Conservation (phyloP, 2,888 invertebrate species). For the Amaurobius ferox region DNA sequence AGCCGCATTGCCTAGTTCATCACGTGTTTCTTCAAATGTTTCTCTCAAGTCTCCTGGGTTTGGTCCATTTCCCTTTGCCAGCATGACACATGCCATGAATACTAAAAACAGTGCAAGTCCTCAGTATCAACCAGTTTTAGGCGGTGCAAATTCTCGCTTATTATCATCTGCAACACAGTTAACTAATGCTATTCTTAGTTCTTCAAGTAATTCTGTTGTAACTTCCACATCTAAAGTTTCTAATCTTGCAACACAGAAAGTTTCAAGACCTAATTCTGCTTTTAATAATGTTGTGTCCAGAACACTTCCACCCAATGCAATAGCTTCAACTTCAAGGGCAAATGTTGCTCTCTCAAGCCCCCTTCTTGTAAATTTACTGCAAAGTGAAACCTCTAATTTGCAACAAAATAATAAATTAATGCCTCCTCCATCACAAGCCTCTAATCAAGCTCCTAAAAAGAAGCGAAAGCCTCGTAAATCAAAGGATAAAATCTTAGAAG, state of each 20-base stretch:
- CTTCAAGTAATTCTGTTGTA: conserved; percentile 71
- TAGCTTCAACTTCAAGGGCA: conserved; percentile 75
- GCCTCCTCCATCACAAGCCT: conserved; percentile 68
- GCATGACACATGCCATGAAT: conserved; percentile 91
- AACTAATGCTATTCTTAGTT: conserved; percentile 62
- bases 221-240: conserved; percentile 72
- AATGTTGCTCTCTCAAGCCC: conserved; percentile 90
- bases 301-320: conserved; percentile 51
- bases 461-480: conserved; percentile 73
- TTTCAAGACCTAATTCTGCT: conserved; percentile 74
- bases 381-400: conserved; percentile 83
- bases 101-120: conserved; percentile 82
- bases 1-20: conserved; percentile 41
- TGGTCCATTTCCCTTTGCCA: conserved; percentile 89
- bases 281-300: conserved; percentile 66
- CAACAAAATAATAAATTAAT: conserved; percentile 70
- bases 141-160: conserved; percentile 49
- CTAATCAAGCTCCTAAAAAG: conserved; percentile 67
- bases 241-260: conserved; percentile 75
- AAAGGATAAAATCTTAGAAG: conserved; percentile 66
- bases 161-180: conserved; percentile 68
- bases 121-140: conserved; percentile 55
- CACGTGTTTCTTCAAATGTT: conserved; percentile 75
- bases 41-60: conserved; percentile 79
- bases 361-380: conserved; percentile 91